phyloP scores from a whole-genome alignment of 1,140 invertebrate species.

The Vanessa atalanta region DNA sequence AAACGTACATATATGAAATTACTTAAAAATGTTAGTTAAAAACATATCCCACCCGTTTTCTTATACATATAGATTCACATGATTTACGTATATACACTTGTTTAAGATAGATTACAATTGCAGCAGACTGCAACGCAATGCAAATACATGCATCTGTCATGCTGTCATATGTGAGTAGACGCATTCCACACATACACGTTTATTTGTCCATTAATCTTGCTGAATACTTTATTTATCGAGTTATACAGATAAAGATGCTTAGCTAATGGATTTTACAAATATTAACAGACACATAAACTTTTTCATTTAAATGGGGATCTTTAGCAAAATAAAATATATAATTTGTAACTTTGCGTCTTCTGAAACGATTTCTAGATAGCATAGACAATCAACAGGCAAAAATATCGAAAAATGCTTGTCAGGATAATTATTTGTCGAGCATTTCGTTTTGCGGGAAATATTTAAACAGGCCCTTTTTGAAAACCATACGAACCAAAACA shows the following conservation, averaged over 20 bases:
- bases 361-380: too few relatives aligned
- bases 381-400: too few relatives aligned
- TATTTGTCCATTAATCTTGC: constrained; percentile 3
- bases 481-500: too few relatives aligned
- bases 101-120: constrained; percentile 9
- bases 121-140: neutral
- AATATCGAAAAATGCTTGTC: too few relatives aligned
- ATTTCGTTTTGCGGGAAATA: too few relatives aligned
- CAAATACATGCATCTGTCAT: constrained; percentile 8
- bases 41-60: neutral
- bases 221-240: neutral
- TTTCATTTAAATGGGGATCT: too few relatives aligned
- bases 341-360: too few relatives aligned
- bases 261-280: neutral
- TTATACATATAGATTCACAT: neutral
- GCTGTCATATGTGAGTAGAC: constrained; percentile 5
- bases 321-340: too few relatives aligned
- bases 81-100: neutral
- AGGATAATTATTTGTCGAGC: too few relatives aligned
- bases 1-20: too few relatives aligned
- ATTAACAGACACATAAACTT: neutral
- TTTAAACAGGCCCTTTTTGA: too few relatives aligned
- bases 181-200: constrained; percentile 4
- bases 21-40: neutral
- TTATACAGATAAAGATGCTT: neutral